These are phyloP conservation scores for Gymnothorax reevesii DNA, from an alignment of 2,797 vertebrate genomes.

Conservation along the genomic window DNA sequence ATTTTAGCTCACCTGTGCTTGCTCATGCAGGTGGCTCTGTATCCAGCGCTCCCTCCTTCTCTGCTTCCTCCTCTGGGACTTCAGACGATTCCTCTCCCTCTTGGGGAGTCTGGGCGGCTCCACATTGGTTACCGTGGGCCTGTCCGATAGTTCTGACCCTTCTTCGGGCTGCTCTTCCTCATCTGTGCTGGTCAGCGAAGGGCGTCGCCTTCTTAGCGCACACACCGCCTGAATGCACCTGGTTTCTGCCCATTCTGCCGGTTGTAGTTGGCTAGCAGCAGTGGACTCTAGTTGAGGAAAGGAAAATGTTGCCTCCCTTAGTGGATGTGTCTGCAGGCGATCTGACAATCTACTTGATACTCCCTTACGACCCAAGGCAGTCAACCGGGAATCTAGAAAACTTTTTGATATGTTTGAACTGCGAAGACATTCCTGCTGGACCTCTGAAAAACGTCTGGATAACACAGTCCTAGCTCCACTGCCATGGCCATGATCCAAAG, in stretches of 20 bases:
- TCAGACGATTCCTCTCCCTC: constrained; percentile 79
- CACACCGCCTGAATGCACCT: constrained; percentile 36
- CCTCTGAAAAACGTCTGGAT: constrained; percentile 41
- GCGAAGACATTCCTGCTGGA: too few relatives aligned
- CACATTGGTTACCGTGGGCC: constrained; percentile 24
- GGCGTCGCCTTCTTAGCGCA: constrained; percentile 52
- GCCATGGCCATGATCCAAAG: constrained; percentile 66
- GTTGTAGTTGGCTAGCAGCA: constrained; percentile 46
- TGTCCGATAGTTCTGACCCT: constrained; percentile 45
- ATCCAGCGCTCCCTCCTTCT: constrained; percentile 76
- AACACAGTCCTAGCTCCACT: constrained; percentile 49
- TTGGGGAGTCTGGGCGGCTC: constrained; percentile 65
- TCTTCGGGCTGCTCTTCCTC: constrained; percentile 42
- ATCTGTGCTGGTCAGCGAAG: constrained; percentile 32
- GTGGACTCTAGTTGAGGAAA: constrained; percentile 39
- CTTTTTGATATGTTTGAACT: too few relatives aligned
- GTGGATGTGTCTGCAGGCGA: constrained; percentile 51
- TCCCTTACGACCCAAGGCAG: too few relatives aligned
- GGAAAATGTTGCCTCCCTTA: constrained; percentile 30
- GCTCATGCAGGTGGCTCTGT: constrained; percentile 56
- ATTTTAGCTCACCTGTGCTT: constrained; percentile 1
- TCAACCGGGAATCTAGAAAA: too few relatives aligned
- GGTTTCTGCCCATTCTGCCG: constrained; percentile 36
- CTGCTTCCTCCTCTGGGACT: constrained; percentile 78
- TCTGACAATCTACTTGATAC: constrained; percentile 46